Evolutionary conservation across 2,888 invertebrate genomes (phyloP), one percentile per base, ranked within the genome.

Genomic region (Lochmaea capreae): DNA sequence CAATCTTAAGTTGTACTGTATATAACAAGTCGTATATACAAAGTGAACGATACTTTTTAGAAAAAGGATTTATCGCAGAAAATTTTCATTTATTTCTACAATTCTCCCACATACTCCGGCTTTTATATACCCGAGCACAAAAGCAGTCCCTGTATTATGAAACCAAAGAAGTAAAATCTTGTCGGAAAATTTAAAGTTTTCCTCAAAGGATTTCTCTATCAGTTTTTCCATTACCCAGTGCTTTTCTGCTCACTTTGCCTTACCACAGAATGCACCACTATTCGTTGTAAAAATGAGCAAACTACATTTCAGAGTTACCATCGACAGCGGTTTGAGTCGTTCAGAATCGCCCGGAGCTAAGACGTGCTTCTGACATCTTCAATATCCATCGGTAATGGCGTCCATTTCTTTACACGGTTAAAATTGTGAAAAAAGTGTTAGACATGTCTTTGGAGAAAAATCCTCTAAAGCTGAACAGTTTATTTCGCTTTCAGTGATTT

Each of bases 231-330:
- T 71, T 71, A 71, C 65, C 65, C 65, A 65, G 65, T 58, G 71
- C 71, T 71, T 71, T 71, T 65, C 71, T 71, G 71, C 71, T 71
- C 71, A 71, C 65, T 71, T 71, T 71, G 65, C 71, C 65, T 57
- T 58, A 54, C 71, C 71, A 26, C 71, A 57, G 58, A 71, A 71
- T 71, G 71, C 71, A 71, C 52, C 65, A 65, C 46, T 26, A 52
- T 52, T 67, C 59, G 59, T 18, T 67, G 14, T 54, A 63, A 63
- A 70, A 70, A 63, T 70, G 70, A 63, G 70, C 63, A 70, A 70
- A 70, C 59, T 61, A 54, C 70, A 70, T 70, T 57, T 63, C 63
- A 63, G 46, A 70, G 43, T 63, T 63, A 63, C 62, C 42, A 63
- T 54, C 63, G 54, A 66, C 43, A 63, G 39, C 62, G 63, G 49